Base-by-base conservation (phyloP, 53 echinoderm and acorn worm genomes). In the Astropecten irregularis region DNA sequence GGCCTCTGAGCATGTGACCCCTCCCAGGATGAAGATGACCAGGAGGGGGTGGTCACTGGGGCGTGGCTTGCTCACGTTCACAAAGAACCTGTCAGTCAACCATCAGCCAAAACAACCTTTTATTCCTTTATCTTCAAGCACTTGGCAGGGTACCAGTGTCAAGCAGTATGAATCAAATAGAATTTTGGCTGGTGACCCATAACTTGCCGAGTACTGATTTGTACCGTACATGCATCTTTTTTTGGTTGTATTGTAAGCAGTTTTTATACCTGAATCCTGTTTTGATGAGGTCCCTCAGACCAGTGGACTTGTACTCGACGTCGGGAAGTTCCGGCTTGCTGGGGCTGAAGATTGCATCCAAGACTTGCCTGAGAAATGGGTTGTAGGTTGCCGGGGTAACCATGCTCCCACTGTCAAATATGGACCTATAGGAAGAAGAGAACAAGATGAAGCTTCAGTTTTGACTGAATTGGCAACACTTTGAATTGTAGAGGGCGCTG, bases 11-110 rank as follows among this genome's bases (percentile, higher is more conserved):
- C 89, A 89, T 0, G 96, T 93, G 21, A 95, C 89, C 28, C 96
- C 96, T 14, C 96, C 96, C 82, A 95, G 81, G 71, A 95, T 83
- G 61, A 87, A 95, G 49, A 93, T 33, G 28, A 95, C 70, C 37
- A 95, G 50, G 21, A 95, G 59, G 2, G 89, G 89, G 51, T 95
- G 93, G 49, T 95, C 93, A 50, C 81, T 93, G 33, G 95, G 96
- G 28, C 96, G 88, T 37, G 96, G 96, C 68, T 95, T 95, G 59
- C 91, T 83, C 18, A 95, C 96, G 72, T 90, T 95, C 87, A 95
- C 93, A 70, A 95, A 95, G 34, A 95, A 82, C 62, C 95, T 95
- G 82, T 3, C 62, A 62, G 6, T 67, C 10, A 25, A 36, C n/a
- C n/a, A n/a, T n/a, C n/a, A n/a, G n/a, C n/a, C n/a, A n/a, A n/a